These are phyloP conservation scores for Tipula confusa DNA, from an alignment of 2,888 invertebrate species.

Conservation along the genomic window DNA sequence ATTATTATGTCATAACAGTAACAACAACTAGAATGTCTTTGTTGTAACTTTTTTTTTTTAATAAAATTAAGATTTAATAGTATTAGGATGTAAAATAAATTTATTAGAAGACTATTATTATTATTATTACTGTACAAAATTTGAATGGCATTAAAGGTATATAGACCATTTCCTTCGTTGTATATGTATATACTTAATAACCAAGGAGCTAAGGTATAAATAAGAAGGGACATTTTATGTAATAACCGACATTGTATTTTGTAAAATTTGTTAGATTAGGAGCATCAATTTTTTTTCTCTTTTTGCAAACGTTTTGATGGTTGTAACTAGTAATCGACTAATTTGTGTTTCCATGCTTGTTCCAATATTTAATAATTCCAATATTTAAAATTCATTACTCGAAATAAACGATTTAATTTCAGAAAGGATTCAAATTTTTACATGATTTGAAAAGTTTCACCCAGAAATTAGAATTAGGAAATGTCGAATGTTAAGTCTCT, in stretches of 20 bases:
- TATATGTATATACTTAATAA: background rate
- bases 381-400: too few species aligned
- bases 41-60: background rate
- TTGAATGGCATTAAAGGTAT: slow-evolving; percentile 4
- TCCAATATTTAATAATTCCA: too few species aligned
- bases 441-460: too few species aligned
- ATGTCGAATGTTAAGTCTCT: too few species aligned
- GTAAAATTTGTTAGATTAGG: too few species aligned
- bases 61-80: slow-evolving; percentile 25
- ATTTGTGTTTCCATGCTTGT: too few species aligned
- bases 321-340: too few species aligned
- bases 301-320: too few species aligned
- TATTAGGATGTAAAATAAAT: slow-evolving; percentile 5
- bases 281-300: too few species aligned
- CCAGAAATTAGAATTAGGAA: too few species aligned
- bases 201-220: background rate
- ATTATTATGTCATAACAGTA: background rate
- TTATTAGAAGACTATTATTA: background rate
- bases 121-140: background rate
- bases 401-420: too few species aligned
- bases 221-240: background rate
- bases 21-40: background rate
- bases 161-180: background rate
- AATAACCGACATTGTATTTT: background rate
- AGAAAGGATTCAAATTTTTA: too few species aligned